Conservation (phyloP, 2,797 vertebrate genomes). For the Gymnothorax javanicus region DNA sequence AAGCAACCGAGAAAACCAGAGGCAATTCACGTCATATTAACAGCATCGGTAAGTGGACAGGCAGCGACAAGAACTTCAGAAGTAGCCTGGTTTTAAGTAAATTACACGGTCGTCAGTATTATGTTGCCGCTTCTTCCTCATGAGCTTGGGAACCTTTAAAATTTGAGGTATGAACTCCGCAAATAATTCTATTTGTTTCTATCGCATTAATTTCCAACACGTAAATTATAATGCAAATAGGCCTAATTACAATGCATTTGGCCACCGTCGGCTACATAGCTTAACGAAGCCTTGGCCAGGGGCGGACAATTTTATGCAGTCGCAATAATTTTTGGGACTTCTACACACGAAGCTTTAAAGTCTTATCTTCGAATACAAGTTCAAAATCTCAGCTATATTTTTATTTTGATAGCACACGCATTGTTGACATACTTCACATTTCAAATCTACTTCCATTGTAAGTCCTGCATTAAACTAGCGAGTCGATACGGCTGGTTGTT, state of each 20-base stretch:
- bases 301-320: no score
- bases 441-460: background rate
- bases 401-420: background rate
- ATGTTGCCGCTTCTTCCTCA: background rate
- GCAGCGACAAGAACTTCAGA: conserved; percentile 1
- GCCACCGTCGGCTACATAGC: no score
- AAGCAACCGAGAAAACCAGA: conserved; percentile 71
- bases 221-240: background rate
- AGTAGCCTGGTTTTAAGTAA: background rate
- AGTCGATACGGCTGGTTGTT: background rate
- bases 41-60: conserved; percentile 27
- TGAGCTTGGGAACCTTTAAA: background rate
- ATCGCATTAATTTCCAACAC: background rate
- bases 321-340: no score
- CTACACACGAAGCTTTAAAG: no score
- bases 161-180: background rate
- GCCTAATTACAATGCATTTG: no score
- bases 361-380: no score
- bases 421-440: background rate
- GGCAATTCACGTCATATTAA: conserved; percentile 59
- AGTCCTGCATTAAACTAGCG: background rate
- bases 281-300: no score
- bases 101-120: background rate
- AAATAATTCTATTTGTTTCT: background rate
- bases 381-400: no score